Conservation (phyloP, 2,797 vertebrate species). For the Bryconaethiops microstoma region DNA sequence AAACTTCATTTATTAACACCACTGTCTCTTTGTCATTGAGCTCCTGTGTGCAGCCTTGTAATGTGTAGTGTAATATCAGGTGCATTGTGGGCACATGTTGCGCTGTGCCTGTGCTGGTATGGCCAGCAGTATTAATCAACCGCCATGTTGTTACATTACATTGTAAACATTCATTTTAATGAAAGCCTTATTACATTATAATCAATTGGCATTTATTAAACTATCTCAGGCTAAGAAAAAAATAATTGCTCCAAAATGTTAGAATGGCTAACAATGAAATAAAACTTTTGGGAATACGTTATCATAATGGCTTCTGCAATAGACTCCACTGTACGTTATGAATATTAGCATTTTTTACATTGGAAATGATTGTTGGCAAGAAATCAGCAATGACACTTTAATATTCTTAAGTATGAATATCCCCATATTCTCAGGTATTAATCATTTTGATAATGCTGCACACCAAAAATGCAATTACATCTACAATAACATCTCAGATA, state of each 20-base stretch:
- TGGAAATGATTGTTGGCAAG: background rate
- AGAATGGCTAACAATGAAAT: background rate
- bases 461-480: conserved; percentile 26
- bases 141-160: no score
- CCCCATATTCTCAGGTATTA: conserved; percentile 7
- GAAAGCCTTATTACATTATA: background rate
- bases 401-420: conserved; percentile 1
- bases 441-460: conserved; percentile 26
- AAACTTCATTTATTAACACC: no score
- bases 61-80: no score
- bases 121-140: no score
- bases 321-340: background rate
- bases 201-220: background rate
- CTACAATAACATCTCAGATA: conserved; percentile 27
- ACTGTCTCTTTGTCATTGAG: no score
- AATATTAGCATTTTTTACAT: background rate
- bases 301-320: background rate
- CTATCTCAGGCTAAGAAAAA: background rate
- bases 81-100: no score
- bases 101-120: no score
- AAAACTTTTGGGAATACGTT: background rate
- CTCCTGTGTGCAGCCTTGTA: no score
- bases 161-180: background rate
- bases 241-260: background rate
- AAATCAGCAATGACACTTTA: conserved; percentile 13